Evolutionary conservation across 2,113 vertebrate species (phyloP), one percentile per base, ranked within the genome.

Genomic region (Fregetta grallaria): DNA sequence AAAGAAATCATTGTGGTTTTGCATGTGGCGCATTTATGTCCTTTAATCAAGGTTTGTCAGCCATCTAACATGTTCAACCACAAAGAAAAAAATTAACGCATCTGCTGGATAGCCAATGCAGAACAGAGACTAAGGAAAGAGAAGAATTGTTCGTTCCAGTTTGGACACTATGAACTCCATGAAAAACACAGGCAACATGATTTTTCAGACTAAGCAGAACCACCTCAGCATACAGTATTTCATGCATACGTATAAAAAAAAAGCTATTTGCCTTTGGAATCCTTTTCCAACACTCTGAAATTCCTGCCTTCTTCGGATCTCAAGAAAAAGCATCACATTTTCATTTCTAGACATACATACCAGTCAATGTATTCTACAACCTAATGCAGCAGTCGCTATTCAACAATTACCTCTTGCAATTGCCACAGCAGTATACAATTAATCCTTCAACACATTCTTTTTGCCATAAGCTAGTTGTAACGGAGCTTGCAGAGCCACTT

Each of bases 1-100:
- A 96, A 97, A 97, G 95, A 97, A 95, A 97, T 96, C 93, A 96
- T 79, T 93, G 96, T 97, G 95, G 96, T 96, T 97, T 96, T 97
- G 96, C 94, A 89, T 89, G 30, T 95, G 95, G 96, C 94, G 63
- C 81, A 90, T 94, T 94, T 86, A 87, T 36, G 93, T 90, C 96
- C 92, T 95, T 92, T 92, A 92, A 94, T 86, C 77, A 91, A 94
- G 90, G 91, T 95, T 83, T 95, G 94, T 95, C 94, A 84, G 90
- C 87, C 95, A 94, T 96, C 96, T 94, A 93, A 97, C 44, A 44
- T 30, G 83, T 96, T 82, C 73, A 94, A 83, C 90, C 96, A 93
- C 92, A 82, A 90, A 94, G 76, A 21, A 68, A 81, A 76, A 90
- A 82, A 47, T 36, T 79, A 88, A 95, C 32, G 90, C 5, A 94